Conservation (phyloP, 2,888 invertebrate genomes). For the Phania funesta region DNA sequence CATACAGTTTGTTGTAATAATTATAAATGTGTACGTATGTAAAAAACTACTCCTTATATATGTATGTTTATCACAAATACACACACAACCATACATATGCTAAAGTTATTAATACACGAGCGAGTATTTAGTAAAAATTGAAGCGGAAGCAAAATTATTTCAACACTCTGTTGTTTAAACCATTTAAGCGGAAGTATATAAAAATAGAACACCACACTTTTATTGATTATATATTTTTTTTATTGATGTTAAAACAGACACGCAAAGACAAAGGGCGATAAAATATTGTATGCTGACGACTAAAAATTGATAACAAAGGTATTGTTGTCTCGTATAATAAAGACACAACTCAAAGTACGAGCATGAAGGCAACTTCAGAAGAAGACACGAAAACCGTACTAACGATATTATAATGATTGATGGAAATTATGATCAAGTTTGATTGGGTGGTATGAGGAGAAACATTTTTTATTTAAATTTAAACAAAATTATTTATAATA, state of each 20-base stretch:
- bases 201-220: conserved; percentile 19
- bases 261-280: neutral
- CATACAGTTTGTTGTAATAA: too few relatives aligned
- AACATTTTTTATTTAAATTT: too few relatives aligned
- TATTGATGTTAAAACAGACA: neutral
- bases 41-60: neutral
- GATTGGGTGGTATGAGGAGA: too few relatives aligned
- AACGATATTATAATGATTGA: too few relatives aligned
- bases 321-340: too few relatives aligned
- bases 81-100: neutral
- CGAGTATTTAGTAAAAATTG: conserved; percentile 52
- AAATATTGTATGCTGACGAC: neutral
- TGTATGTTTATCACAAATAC: neutral
- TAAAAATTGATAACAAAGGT: too few relatives aligned
- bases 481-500: too few relatives aligned
- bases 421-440: too few relatives aligned
- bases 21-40: neutral
- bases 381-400: too few relatives aligned
- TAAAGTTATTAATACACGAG: conserved; percentile 27
- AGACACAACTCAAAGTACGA: too few relatives aligned
- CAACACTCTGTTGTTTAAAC: neutral
- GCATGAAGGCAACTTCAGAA: too few relatives aligned
- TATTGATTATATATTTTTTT: neutral
- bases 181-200: conserved; percentile 44
- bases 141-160: conserved; percentile 49